phyloP scores from a whole-genome alignment of 1,140 invertebrate species.

The Phthorimaea operculella region DNA sequence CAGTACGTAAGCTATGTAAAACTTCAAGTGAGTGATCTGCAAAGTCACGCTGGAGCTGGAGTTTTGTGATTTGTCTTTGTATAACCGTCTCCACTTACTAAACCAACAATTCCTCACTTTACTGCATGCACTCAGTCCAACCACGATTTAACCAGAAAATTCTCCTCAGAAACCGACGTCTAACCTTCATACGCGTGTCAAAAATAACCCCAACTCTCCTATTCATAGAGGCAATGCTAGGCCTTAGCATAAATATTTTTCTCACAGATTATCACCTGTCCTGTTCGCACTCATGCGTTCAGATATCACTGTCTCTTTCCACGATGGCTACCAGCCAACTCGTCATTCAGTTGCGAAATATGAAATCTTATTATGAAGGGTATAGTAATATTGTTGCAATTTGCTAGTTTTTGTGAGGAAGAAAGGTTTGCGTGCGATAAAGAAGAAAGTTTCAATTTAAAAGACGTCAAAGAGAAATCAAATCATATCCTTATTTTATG shows the following conservation, averaged over 20 bases:
- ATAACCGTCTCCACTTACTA: too few species aligned
- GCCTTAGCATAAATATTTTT: constrained; percentile 60
- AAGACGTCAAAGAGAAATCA: too few species aligned
- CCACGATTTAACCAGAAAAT: constrained; percentile 18
- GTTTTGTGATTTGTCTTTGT: too few species aligned
- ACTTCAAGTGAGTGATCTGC: too few species aligned
- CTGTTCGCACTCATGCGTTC: constrained; percentile 27
- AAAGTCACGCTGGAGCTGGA: too few species aligned
- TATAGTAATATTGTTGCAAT: constrained; percentile 25
- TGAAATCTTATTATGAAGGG: constrained; percentile 45
- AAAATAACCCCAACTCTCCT: constrained; percentile 37
- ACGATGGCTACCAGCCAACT: constrained; percentile 35
- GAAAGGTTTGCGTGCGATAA: too few species aligned
- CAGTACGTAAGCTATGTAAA: too few species aligned
- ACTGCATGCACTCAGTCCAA: too few species aligned
- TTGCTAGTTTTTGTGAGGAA: not conserved
- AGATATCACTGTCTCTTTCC: constrained; percentile 32
- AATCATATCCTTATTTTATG: too few species aligned
- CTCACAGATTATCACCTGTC: constrained; percentile 50
- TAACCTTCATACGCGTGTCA: constrained; percentile 42
- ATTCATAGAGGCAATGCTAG: constrained; percentile 53
- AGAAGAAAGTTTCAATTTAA: too few species aligned
- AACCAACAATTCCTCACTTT: too few species aligned
- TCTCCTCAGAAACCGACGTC: constrained; percentile 10
- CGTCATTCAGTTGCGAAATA: constrained; percentile 40